Base-by-base conservation (phyloP, 2,888 invertebrate species). In the Latrodectus elegans region DNA sequence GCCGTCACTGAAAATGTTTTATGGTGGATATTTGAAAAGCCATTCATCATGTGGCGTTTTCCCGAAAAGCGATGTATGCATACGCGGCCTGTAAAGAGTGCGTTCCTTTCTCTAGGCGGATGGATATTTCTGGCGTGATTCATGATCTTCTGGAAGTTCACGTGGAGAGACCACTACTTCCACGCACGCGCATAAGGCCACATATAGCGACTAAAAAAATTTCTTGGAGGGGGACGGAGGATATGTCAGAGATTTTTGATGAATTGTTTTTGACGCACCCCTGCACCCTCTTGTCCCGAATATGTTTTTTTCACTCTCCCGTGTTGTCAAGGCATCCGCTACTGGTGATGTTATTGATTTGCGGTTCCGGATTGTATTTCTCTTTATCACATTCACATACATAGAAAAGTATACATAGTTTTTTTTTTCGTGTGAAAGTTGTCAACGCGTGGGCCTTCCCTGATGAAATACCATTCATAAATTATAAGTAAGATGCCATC, bases 101-200 rank as follows among this genome's bases (percentile, higher is more conserved):
- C 82, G 68, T 75, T 67, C 68, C 22, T 51, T 77, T 77, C 77
- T 68, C n/a, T 60, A 38, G 82, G 73, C 75, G 70, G 82, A 73
- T 78, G 84, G 78, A 84, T 84, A 78, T 84, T 84, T 73, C 78
- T 78, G 84, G 49, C 65, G 78, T 79, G 84, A 84, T 84, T 78
- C 84, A 84, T 84, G 78, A 84, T 78, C 60, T n/a, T 79, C 71
- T 60, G 22, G 73, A 65, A 82, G 82, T 82, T 75, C 75, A 82
- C 75, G 75, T 67, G 53, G 75, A 49, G 38, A 38, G 82, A 68
- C 82, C 75, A 75, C 74, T 52, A 73, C 72, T 72, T 60, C 52
- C 38, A 52, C 68, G 74, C 82, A 79, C 26, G 79, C 79, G 82
- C 70, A 55, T 12, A 68, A 11, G 55, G 4, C 49, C 49, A 60